Percentiles rank a stretch among this genome's conserved stretches.
phyloP scores from a whole-genome alignment of 2,113 vertebrate species.

The Propithecus coquereli region DNA sequence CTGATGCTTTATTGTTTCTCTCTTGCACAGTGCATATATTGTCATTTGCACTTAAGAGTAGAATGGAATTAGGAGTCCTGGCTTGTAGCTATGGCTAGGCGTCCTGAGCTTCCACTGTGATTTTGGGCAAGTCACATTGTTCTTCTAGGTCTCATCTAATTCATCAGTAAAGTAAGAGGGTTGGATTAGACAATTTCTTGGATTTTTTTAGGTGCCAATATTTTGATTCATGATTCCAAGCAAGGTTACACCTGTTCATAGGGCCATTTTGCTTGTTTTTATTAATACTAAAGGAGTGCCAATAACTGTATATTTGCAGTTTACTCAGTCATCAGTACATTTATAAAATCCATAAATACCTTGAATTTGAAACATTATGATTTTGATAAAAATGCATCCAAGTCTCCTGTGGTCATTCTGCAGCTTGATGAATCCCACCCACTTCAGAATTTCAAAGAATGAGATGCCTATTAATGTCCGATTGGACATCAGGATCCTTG shows the following conservation, averaged over 20 bases:
- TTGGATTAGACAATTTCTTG: neutral
- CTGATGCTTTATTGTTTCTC: neutral
- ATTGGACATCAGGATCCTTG: neutral
- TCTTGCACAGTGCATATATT: rapidly evolving
- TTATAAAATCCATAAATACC: neutral
- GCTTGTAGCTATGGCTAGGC: neutral
- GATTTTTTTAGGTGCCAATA: neutral
- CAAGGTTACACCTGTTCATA: neutral
- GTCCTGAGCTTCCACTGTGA: neutral
- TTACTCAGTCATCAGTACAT: neutral
- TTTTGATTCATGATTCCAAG: neutral
- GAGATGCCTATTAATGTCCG: neutral
- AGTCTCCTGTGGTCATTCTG: neutral
- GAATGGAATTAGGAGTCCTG: neutral
- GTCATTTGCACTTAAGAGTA: neutral
- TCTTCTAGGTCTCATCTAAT: neutral
- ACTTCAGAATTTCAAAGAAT: neutral
- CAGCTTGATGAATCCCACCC: neutral
- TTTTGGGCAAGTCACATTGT: neutral
- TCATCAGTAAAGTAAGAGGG: neutral
- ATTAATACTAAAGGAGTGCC: neutral
- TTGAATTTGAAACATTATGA: neutral
- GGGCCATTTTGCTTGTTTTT: neutral
- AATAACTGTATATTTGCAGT: neutral
- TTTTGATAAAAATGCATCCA: neutral